These are phyloP conservation scores for Propsilocerus akamusi DNA, from an alignment of 1,140 invertebrate species.

Conservation along the genomic window DNA sequence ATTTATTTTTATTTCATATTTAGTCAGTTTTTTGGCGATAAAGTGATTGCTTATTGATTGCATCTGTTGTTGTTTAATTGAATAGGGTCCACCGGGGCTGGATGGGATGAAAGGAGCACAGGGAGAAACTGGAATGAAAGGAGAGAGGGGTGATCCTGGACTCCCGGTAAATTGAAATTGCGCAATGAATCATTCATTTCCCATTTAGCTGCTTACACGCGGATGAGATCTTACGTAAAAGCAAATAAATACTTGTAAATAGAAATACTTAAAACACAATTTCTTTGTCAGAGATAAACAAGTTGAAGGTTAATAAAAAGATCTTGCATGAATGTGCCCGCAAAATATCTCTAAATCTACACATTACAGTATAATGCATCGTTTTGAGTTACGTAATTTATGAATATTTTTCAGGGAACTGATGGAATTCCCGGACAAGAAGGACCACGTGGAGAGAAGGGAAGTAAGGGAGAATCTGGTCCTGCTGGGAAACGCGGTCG, in stretches of 20 bases:
- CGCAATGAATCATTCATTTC: not conserved
- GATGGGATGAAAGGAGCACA: slow-evolving; percentile 54
- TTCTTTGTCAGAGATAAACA: not conserved
- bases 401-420: slow-evolving; percentile 43
- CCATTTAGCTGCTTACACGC: no score
- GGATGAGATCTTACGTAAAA: not conserved
- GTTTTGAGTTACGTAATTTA: not conserved
- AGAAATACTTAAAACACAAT: not conserved
- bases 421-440: slow-evolving; percentile 81
- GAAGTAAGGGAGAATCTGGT: slow-evolving; percentile 69
- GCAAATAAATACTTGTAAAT: not conserved
- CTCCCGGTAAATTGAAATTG: slow-evolving; percentile 61
- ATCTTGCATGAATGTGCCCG: slow-evolving; percentile 2
- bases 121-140: slow-evolving; percentile 76
- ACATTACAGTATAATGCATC: slow-evolving; percentile 3
- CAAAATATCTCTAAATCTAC: slow-evolving; percentile 6
- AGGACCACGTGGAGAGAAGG: slow-evolving; percentile 66
- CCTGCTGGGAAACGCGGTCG: slow-evolving; percentile 71
- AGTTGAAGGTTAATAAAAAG: not conserved
- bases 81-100: slow-evolving; percentile 40
- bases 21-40: not conserved
- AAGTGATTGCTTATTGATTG: not conserved
- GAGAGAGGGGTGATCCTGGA: slow-evolving; percentile 78
- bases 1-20: slow-evolving; percentile 4
- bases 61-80: slow-evolving; percentile 14